Evolutionary conservation across 2,888 invertebrate genomes (phyloP).

Genomic region (Aphidoletes aphidimyza): DNA sequence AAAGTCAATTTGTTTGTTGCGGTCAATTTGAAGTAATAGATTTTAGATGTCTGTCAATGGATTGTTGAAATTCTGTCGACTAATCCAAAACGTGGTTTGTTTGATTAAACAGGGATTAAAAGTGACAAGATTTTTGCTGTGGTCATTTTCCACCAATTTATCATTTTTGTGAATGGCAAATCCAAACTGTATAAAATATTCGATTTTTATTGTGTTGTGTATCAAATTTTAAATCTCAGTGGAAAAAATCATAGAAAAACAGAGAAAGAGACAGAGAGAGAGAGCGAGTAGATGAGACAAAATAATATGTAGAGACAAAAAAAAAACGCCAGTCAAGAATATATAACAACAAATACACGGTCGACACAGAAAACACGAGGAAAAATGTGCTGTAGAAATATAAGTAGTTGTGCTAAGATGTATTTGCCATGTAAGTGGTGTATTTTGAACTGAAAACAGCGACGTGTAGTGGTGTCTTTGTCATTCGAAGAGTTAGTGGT

Average conservation of each 20-base stretch:
- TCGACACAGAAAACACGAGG: conserved; percentile 38
- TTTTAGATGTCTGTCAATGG: too few species aligned
- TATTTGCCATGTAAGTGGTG: conserved; percentile 24
- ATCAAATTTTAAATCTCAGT: not conserved
- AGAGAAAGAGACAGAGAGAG: not conserved
- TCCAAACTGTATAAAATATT: too few species aligned
- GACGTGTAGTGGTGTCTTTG: conserved; percentile 51
- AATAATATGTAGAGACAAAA: not conserved
- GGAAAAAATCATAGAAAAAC: not conserved
- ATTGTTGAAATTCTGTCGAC: too few species aligned
- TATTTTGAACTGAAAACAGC: conserved; percentile 9
- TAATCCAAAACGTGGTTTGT: too few species aligned
- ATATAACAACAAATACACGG: conserved; percentile 15
- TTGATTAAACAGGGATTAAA: too few species aligned
- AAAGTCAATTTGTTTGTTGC: too few species aligned
- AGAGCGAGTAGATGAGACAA: not conserved
- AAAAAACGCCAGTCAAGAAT: not conserved
- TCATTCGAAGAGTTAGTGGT: conserved; percentile 3
- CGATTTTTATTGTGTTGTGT: conserved; percentile 28
- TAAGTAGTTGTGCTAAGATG: not conserved
- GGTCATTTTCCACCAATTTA: too few species aligned
- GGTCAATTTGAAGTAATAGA: too few species aligned
- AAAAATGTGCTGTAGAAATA: not conserved
- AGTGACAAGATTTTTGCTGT: too few species aligned
- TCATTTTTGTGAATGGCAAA: too few species aligned